Conservation (phyloP, 2,797 vertebrate genomes). For the Kryptolebias ocellatus region DNA sequence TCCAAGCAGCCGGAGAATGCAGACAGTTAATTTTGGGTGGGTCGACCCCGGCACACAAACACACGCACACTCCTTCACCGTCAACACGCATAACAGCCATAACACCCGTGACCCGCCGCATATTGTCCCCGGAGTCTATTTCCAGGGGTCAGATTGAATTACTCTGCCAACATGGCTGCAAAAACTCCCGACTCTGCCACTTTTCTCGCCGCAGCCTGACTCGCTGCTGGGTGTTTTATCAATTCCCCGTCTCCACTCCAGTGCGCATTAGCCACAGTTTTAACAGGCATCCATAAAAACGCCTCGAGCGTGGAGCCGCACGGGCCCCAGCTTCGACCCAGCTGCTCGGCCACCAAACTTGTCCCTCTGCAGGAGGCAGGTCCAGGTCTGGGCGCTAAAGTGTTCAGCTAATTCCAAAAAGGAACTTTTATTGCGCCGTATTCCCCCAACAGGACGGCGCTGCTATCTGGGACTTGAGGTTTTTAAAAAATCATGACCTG, state of each 20-base stretch:
- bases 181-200: slow-evolving; percentile 61
- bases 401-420: slow-evolving; percentile 19
- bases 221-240: slow-evolving; percentile 56
- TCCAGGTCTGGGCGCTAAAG: slow-evolving; percentile 25
- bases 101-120: slow-evolving; percentile 54
- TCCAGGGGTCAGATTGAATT: slow-evolving; percentile 72
- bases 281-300: slow-evolving; percentile 68
- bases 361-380: slow-evolving; percentile 42
- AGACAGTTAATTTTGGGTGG: slow-evolving; percentile 73
- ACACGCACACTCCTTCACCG: slow-evolving; percentile 12
- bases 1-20: slow-evolving; percentile 70
- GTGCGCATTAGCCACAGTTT: slow-evolving; percentile 58
- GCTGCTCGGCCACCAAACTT: slow-evolving; percentile 40
- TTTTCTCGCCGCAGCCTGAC: slow-evolving; percentile 53
- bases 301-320: slow-evolving; percentile 45
- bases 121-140: slow-evolving; percentile 80
- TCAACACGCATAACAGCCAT: slow-evolving; percentile 31
- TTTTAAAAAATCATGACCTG: slow-evolving; percentile 25
- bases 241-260: slow-evolving; percentile 57
- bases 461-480: neutral
- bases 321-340: slow-evolving; percentile 51
- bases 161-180: slow-evolving; percentile 64
- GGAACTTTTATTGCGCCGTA: neutral
- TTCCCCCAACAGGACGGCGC: neutral
- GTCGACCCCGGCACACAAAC: slow-evolving; percentile 34